Conservation (phyloP, 2,113 vertebrate genomes). For the Sturnus vulgaris region DNA sequence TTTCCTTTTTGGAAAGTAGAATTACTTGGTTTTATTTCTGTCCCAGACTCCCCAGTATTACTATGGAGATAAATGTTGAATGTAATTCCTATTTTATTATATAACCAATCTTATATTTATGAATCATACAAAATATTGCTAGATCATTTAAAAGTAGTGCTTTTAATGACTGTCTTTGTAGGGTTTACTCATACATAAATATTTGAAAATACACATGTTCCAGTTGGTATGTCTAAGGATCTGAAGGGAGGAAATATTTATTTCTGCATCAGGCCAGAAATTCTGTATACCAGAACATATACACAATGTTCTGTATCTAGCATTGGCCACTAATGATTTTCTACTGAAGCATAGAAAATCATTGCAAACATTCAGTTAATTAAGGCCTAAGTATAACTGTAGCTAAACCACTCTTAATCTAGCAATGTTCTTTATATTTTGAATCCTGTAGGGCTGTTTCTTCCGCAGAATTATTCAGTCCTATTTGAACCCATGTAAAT, state of each 20-base stretch:
- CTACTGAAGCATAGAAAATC: background rate
- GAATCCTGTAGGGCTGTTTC: background rate
- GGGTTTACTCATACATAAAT: background rate
- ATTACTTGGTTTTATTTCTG: background rate
- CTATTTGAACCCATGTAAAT: background rate
- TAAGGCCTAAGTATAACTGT: background rate
- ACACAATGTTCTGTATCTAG: background rate
- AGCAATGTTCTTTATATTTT: background rate
- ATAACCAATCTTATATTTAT: background rate
- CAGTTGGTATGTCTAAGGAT: background rate
- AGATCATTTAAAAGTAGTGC: background rate
- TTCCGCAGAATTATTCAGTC: background rate
- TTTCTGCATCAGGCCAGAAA: background rate
- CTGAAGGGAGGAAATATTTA: rapidly evolving
- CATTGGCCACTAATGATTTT: background rate
- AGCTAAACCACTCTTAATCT: background rate
- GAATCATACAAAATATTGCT: background rate
- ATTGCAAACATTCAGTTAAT: background rate
- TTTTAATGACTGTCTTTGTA: background rate
- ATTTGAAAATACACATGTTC: background rate
- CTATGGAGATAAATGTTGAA: background rate
- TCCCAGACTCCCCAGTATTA: background rate
- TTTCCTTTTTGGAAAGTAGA: background rate
- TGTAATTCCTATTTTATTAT: background rate
- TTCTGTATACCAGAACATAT: background rate